Conservation (phyloP, 2,888 invertebrate species). For the Caenorhabditis afra region DNA sequence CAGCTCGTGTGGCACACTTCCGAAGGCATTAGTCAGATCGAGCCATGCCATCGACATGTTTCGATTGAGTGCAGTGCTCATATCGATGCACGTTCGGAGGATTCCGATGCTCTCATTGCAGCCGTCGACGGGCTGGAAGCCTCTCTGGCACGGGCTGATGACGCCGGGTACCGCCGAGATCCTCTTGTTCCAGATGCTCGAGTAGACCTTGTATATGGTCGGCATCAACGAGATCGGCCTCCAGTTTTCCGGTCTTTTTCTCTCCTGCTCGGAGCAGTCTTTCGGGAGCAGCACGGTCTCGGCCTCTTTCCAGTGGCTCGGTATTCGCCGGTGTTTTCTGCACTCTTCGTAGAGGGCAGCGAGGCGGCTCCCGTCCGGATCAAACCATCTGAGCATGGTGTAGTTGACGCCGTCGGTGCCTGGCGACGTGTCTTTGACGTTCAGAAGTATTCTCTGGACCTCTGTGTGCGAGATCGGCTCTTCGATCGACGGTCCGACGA, state of each 20-base stretch:
- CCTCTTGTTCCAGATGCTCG: not conserved
- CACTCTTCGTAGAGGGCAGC: not conserved
- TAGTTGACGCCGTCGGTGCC: too few relatives aligned
- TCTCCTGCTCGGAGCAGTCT: not conserved
- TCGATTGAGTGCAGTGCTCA: not conserved
- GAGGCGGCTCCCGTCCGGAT: too few relatives aligned
- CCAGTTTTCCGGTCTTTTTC: not conserved
- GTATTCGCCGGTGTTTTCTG: too few relatives aligned
- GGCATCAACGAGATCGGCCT: not conserved
- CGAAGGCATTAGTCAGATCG: constrained; percentile 81
- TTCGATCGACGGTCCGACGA: too few relatives aligned
- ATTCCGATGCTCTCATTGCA: constrained; percentile 12
- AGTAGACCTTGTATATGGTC: not conserved
- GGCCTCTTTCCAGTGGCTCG: not conserved
- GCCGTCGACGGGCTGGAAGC: not conserved
- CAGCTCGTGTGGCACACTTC: constrained; percentile 79
- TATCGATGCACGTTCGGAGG: not conserved
- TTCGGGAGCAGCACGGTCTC: too few relatives aligned
- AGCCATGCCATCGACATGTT: constrained; percentile 79
- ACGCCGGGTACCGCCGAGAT: not conserved
- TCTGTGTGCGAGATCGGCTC: too few relatives aligned
- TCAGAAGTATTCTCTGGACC: too few relatives aligned
- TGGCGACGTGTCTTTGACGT: too few relatives aligned
- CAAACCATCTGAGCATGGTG: too few relatives aligned
- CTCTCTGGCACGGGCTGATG: constrained; percentile 5